Conservation (phyloP, 2,888 invertebrate genomes). For the Pinctada fucata region DNA sequence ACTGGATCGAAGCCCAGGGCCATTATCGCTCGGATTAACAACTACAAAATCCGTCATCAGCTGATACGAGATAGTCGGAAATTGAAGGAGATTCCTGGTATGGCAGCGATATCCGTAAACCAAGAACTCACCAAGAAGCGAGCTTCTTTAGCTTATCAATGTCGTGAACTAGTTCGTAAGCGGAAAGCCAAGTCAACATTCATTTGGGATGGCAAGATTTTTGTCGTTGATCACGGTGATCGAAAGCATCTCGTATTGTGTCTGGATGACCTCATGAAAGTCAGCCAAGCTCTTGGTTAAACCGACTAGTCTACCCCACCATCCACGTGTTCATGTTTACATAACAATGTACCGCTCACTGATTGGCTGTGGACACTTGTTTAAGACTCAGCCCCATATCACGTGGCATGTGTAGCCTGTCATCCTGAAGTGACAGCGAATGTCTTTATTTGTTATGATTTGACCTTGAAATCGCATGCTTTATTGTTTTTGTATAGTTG, state of each 20-base stretch:
- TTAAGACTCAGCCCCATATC: no score
- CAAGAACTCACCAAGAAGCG: background rate
- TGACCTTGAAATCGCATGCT: no score
- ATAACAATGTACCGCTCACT: no score
- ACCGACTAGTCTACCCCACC: no score
- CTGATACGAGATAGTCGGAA: background rate
- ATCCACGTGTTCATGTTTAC: no score
- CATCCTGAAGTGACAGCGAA: no score
- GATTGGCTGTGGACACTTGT: no score
- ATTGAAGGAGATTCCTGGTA: background rate
- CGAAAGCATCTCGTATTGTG: background rate
- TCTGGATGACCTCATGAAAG: background rate
- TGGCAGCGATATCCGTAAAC: background rate
- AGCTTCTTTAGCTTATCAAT: background rate
- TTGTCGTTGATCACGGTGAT: background rate
- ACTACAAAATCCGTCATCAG: background rate
- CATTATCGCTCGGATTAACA: conserved; percentile 3
- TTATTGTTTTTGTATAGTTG: no score
- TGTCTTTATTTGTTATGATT: no score
- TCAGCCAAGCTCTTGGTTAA: no score
- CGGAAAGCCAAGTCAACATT: background rate
- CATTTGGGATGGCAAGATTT: background rate
- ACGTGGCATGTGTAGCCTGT: no score
- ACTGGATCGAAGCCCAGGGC: background rate
- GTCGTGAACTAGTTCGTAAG: background rate